phyloP scores from a whole-genome alignment of 2,113 vertebrate genomes.

The Myotis yumanensis region DNA sequence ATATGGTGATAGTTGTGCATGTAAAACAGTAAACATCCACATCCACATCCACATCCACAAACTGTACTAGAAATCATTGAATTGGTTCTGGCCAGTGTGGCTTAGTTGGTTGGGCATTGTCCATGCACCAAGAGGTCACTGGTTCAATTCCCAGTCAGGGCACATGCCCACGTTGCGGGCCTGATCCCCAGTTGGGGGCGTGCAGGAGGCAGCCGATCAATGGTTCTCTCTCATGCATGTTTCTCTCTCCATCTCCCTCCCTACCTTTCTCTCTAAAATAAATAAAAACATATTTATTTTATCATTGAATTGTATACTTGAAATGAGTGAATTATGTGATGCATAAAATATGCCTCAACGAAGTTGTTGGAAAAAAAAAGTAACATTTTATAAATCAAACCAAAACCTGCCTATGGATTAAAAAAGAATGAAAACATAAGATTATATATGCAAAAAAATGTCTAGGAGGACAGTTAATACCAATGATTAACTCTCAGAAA shows the following conservation, averaged over 20 bases:
- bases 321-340: not conserved
- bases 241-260: too few species aligned
- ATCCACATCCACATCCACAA: not conserved
- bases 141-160: too few species aligned
- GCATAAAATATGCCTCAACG: not conserved
- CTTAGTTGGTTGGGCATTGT: too few species aligned
- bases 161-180: too few species aligned
- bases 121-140: too few species aligned
- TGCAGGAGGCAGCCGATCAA: too few species aligned
- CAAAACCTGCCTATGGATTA: not conserved
- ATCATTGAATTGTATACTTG: not conserved
- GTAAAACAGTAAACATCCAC: not conserved
- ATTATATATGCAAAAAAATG: not conserved
- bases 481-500: not conserved
- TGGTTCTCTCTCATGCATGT: too few species aligned
- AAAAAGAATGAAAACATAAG: not conserved
- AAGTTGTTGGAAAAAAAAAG: not conserved
- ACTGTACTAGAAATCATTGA: not conserved
- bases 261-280: too few species aligned
- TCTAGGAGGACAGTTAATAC: not conserved
- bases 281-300: too few species aligned
- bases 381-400: not conserved
- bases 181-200: too few species aligned
- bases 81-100: not conserved
- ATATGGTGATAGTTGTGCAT: not conserved